These are phyloP conservation scores for Ferrisia virgata DNA, from an alignment of 2,888 invertebrate genomes.

Conservation along the genomic window DNA sequence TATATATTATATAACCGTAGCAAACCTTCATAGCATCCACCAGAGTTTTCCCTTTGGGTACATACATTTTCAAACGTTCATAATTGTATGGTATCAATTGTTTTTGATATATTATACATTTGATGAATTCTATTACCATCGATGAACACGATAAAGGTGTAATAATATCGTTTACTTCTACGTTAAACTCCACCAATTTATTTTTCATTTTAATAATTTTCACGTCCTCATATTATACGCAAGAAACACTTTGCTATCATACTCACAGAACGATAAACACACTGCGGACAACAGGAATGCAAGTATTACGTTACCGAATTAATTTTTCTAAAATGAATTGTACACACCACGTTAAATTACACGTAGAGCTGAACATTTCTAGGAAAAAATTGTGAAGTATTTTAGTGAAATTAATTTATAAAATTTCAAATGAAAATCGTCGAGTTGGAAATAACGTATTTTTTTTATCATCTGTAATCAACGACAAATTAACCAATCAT, in stretches of 20 bases:
- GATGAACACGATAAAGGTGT: conserved; percentile 54
- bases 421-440: not conserved
- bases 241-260: too few species aligned
- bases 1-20: too few species aligned
- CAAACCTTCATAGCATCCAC: conserved; percentile 19
- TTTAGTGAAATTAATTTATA: not conserved
- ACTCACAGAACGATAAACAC: not conserved
- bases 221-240: too few species aligned
- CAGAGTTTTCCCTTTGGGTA: conserved; percentile 51
- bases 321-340: too few species aligned
- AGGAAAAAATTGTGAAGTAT: not conserved
- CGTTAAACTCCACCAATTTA: conserved; percentile 50
- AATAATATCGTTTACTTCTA: conserved; percentile 53
- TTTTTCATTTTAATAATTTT: conserved; percentile 30
- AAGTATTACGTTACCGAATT: too few species aligned
- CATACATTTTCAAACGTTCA: conserved; percentile 51
- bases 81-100: conserved; percentile 55
- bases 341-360: too few species aligned
- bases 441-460: not conserved
- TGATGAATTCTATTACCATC: conserved; percentile 54
- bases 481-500: too few species aligned
- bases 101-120: conserved; percentile 55
- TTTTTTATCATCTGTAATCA: not conserved
- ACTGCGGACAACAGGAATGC: not conserved
- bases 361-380: too few species aligned